A percentile compares a stretch with the other conserved stretches of the same genome.
Evolutionary conservation across 2,113 vertebrate genomes (phyloP).

Genomic region (Dolichallabes microphthalmus): DNA sequence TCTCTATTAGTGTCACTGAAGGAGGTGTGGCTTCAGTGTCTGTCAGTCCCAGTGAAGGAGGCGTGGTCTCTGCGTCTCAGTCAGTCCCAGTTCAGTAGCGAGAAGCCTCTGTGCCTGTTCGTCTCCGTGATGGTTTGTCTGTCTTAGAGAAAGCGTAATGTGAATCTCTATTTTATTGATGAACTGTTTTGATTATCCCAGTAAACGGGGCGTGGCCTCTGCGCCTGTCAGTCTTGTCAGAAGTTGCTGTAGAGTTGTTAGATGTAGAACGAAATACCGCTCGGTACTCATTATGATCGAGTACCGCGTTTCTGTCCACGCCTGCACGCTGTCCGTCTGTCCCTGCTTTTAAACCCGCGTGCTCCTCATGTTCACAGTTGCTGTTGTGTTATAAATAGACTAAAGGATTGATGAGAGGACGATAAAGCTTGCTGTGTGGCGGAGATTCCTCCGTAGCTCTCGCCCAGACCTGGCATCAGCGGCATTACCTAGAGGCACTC

Average conservation of each 20-base stretch:
- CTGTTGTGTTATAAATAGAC: conserved; percentile 3
- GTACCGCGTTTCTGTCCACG: background rate
- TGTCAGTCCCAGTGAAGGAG: background rate
- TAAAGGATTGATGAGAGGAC: conserved; percentile 1
- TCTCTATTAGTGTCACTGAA: background rate
- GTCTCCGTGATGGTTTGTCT: background rate
- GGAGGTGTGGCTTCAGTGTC: background rate
- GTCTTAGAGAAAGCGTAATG: background rate
- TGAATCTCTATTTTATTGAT: background rate
- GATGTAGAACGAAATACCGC: background rate
- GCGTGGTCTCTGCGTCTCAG: background rate
- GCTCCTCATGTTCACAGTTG: background rate
- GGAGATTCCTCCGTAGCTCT: background rate
- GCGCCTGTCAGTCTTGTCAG: background rate
- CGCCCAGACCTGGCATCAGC: conserved; percentile 5
- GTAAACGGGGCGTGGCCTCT: background rate
- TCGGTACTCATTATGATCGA: background rate
- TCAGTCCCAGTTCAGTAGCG: background rate
- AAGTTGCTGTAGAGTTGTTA: too few species aligned
- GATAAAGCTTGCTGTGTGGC: background rate
- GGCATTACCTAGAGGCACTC: conserved; percentile 31
- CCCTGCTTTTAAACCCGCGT: background rate
- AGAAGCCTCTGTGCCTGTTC: background rate
- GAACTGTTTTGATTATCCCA: background rate
- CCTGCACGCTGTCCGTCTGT: background rate